Evolutionary conservation across 2,888 invertebrate species (phyloP).

Genomic region (Temnothorax rugatulus): DNA sequence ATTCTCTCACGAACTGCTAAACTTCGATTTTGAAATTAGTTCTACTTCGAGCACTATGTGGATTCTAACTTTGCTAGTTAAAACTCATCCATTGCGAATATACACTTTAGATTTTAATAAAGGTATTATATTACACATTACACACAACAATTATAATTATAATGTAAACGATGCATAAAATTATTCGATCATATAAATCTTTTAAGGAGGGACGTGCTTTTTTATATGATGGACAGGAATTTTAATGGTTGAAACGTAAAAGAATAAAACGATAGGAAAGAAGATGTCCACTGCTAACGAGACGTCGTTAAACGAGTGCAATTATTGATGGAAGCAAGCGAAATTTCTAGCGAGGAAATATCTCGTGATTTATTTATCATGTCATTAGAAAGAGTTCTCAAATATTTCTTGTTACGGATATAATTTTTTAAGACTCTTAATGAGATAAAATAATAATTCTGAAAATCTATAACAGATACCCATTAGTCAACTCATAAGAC

Average conservation of each 20-base stretch:
- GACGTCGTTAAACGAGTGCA: slow-evolving; percentile 75
- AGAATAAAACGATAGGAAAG: slow-evolving; percentile 60
- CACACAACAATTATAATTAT: slow-evolving; percentile 21
- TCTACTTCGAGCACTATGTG: slow-evolving; percentile 36
- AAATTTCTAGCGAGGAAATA: slow-evolving; percentile 30
- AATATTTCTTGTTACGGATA: not conserved
- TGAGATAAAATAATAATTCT: not conserved
- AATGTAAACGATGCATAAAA: not conserved
- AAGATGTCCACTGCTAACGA: slow-evolving; percentile 77
- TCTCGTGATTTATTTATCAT: slow-evolving; percentile 43
- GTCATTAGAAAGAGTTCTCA: slow-evolving; percentile 24
- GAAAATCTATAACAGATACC: not conserved
- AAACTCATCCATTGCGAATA: slow-evolving; percentile 27
- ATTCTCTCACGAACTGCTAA: slow-evolving; percentile 39
- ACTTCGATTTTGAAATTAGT: slow-evolving; percentile 50
- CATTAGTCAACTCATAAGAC: too few relatives aligned
- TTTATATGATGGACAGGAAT: slow-evolving; percentile 55
- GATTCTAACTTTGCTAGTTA: slow-evolving; percentile 42
- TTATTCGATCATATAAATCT: slow-evolving; percentile 17
- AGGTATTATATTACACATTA: not conserved
- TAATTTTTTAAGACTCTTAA: not conserved
- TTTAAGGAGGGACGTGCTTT: not conserved
- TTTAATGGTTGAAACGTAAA: slow-evolving; percentile 75
- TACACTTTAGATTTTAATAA: slow-evolving; percentile 31
- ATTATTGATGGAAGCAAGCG: slow-evolving; percentile 73